These are phyloP conservation scores for Notodonta dromedarius DNA, from an alignment of 2,888 invertebrate genomes.

Conservation along the genomic window DNA sequence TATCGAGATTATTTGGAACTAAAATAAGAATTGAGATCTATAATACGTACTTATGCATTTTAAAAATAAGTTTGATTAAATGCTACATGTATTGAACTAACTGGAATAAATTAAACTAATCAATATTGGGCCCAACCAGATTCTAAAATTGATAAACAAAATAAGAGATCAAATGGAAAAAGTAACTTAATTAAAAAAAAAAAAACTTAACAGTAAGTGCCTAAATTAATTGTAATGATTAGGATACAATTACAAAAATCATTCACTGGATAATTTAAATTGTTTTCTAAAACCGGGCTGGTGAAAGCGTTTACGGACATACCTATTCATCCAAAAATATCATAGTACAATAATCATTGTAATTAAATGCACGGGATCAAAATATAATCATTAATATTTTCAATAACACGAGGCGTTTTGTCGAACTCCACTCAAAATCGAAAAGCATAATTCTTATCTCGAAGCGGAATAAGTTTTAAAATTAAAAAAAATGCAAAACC, in stretches of 20 bases:
- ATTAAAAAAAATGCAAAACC: constrained; percentile 55
- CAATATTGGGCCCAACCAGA: constrained; percentile 49
- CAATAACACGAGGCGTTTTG: constrained; percentile 64
- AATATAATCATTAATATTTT: constrained; percentile 25
- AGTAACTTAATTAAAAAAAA: constrained; percentile 59
- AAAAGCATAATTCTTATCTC: constrained; percentile 66
- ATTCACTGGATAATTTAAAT: constrained; percentile 35
- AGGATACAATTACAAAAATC: constrained; percentile 28
- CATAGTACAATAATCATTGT: constrained; percentile 16
- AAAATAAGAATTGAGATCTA: constrained; percentile 78
- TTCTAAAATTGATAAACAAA: constrained; percentile 74
- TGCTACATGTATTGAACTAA: constrained; percentile 38
- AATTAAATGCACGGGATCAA: constrained; percentile 32
- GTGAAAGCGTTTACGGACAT: constrained; percentile 42
- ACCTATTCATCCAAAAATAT: constrained; percentile 31
- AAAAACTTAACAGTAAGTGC: constrained; percentile 75
- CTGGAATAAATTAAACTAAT: constrained; percentile 74
- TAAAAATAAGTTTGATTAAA: constrained; percentile 45
- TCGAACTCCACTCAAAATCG: constrained; percentile 82
- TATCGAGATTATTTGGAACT: constrained; percentile 80
- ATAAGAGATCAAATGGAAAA: constrained; percentile 80
- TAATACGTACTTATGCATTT: constrained; percentile 41
- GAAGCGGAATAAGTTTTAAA: constrained; percentile 46
- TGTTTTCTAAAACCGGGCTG: constrained; percentile 27
- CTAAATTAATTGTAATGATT: constrained; percentile 42